phyloP scores from a whole-genome alignment of 2,888 invertebrate species.

The Saturnia pavonia region DNA sequence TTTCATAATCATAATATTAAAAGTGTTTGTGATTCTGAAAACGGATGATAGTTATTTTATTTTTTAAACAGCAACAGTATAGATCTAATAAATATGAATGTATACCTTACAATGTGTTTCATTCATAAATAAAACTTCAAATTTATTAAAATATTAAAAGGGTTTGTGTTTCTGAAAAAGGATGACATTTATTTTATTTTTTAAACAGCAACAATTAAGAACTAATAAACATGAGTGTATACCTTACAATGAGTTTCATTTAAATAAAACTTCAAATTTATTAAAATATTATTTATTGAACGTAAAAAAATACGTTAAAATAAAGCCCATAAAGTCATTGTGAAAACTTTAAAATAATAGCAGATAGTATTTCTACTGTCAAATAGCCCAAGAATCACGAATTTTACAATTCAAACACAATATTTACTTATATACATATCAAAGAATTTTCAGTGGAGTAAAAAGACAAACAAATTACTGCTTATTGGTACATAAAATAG shows the following conservation, averaged over 20 bases:
- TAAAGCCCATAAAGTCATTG: neutral
- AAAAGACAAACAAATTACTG: no score
- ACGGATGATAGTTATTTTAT: conserved; percentile 9
- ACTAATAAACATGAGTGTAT: conserved; percentile 16
- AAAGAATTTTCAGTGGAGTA: no score
- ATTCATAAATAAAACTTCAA: conserved; percentile 18
- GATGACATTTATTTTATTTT: conserved; percentile 8
- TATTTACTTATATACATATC: no score
- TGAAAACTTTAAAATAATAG: neutral
- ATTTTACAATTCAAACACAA: no score
- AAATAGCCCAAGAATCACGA: neutral
- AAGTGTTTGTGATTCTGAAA: neutral
- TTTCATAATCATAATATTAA: conserved; percentile 6
- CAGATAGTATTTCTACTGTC: neutral
- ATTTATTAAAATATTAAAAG: conserved; percentile 1
- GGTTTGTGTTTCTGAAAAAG: neutral
- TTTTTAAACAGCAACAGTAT: neutral
- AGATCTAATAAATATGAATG: conserved; percentile 13
- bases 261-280: conserved; percentile 16
- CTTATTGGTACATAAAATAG: no score
- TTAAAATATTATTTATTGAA: conserved; percentile 11
- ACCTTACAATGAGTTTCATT: neutral
- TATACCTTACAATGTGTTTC: neutral
- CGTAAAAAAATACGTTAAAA: neutral
- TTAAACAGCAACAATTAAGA: neutral